phyloP scores from a whole-genome alignment of 1,140 invertebrate genomes.

The Heliothis subflexa region DNA sequence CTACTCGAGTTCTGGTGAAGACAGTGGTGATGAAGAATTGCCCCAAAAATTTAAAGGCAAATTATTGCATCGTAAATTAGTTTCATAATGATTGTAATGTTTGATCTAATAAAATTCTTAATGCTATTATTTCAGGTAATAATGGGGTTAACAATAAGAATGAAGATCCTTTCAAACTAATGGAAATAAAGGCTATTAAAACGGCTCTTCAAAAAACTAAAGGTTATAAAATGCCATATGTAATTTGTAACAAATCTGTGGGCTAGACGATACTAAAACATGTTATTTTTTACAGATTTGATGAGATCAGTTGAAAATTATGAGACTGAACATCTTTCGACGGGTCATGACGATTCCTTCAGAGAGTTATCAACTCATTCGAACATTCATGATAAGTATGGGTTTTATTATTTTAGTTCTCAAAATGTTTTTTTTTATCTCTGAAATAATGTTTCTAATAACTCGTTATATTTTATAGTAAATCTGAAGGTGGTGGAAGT shows the following conservation, averaged over 20 bases:
- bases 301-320: constrained; percentile 83
- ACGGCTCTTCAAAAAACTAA: constrained; percentile 81
- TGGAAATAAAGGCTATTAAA: constrained; percentile 84
- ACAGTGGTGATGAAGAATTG: constrained; percentile 73
- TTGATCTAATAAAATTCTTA: too few relatives aligned
- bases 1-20: constrained; percentile 79
- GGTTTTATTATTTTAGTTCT: too few relatives aligned
- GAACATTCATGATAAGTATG: constrained; percentile 81
- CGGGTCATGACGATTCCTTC: constrained; percentile 68
- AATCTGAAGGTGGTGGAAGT: constrained; percentile 78
- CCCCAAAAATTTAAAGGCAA: constrained; percentile 68
- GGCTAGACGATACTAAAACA: background rate
- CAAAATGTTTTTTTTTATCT: too few relatives aligned
- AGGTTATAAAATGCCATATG: constrained; percentile 59
- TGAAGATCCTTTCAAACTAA: constrained; percentile 81
- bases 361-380: constrained; percentile 71
- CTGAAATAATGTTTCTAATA: too few relatives aligned
- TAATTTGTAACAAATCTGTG: background rate
- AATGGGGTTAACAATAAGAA: constrained; percentile 79
- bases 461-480: constrained; percentile 57
- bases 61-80: too few relatives aligned
- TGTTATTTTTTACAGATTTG: constrained; percentile 73
- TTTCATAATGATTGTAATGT: too few relatives aligned
- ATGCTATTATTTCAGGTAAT: constrained; percentile 65
- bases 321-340: constrained; percentile 71